Conservation (phyloP, 92 coral and sea anemone genomes). For the Epizoanthus rinbou region DNA sequence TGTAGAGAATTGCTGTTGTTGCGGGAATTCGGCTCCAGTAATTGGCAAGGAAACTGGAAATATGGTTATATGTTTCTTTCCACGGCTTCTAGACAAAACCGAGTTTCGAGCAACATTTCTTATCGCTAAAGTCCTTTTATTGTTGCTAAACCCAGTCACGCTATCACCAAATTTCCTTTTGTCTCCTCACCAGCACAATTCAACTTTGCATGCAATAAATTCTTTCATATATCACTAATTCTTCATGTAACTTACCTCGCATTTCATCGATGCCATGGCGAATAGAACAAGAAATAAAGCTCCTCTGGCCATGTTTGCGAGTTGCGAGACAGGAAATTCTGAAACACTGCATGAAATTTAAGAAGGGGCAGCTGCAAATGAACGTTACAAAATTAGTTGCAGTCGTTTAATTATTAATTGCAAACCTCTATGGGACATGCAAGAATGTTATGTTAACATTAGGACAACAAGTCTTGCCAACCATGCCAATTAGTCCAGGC, state of each 20-base stretch:
- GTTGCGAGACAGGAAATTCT: neutral
- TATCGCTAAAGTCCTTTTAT: too few relatives aligned
- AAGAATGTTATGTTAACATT: too few relatives aligned
- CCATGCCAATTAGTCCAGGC: too few relatives aligned
- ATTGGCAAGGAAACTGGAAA: too few relatives aligned
- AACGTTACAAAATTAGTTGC: neutral
- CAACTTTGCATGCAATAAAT: neutral
- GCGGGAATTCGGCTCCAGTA: too few relatives aligned
- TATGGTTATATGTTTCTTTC: too few relatives aligned
- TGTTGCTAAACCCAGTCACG: too few relatives aligned
- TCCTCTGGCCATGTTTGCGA: neutral
- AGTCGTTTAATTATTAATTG: slow-evolving; percentile 6
- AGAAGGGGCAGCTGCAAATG: slow-evolving; percentile 15
- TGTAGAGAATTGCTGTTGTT: too few relatives aligned
- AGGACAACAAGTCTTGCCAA: too few relatives aligned
- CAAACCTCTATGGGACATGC: neutral
- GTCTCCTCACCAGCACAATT: neutral
- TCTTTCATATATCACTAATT: neutral
- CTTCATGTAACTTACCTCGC: slow-evolving; percentile 6
- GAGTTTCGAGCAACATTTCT: too few relatives aligned
- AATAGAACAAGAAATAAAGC: neutral
- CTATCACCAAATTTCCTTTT: too few relatives aligned
- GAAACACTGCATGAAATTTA: neutral
- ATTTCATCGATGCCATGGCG: neutral
- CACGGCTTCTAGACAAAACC: too few relatives aligned